phyloP scores from a whole-genome alignment of 2,888 invertebrate genomes.

The Oxycera nigricornis region DNA sequence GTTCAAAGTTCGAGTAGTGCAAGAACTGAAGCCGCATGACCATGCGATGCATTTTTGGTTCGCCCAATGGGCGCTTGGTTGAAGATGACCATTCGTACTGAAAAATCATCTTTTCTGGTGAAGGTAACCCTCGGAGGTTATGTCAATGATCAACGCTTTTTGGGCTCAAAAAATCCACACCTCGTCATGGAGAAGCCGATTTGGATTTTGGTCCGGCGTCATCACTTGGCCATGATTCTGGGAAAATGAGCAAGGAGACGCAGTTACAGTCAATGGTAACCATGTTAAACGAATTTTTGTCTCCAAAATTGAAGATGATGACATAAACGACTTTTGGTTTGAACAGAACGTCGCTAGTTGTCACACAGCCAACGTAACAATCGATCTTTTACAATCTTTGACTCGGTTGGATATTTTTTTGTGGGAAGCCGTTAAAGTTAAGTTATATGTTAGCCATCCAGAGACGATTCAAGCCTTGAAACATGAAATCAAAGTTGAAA shows the following conservation, averaged over 20 bases:
- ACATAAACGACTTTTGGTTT: neutral
- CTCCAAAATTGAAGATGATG: neutral
- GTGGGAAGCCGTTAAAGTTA: neutral
- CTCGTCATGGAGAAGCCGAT: no score
- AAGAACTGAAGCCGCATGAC: neutral
- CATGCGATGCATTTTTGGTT: neutral
- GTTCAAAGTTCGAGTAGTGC: neutral
- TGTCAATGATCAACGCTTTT: no score
- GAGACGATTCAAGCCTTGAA: neutral
- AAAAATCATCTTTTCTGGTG: neutral
- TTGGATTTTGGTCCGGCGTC: no score
- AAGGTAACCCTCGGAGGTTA: neutral
- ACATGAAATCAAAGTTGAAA: neutral
- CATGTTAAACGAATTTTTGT: neutral
- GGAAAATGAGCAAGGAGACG: neutral
- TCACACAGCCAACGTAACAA: neutral
- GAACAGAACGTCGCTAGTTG: neutral
- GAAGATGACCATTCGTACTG: neutral
- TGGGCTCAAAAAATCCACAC: no score
- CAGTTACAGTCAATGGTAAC: neutral
- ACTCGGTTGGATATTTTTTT: neutral
- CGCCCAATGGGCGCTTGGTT: neutral
- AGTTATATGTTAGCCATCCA: neutral
- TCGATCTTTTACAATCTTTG: neutral
- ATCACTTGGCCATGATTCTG: no score